Base-by-base conservation (phyloP, 2,797 vertebrate species). In the Threskiornis aethiopicus region DNA sequence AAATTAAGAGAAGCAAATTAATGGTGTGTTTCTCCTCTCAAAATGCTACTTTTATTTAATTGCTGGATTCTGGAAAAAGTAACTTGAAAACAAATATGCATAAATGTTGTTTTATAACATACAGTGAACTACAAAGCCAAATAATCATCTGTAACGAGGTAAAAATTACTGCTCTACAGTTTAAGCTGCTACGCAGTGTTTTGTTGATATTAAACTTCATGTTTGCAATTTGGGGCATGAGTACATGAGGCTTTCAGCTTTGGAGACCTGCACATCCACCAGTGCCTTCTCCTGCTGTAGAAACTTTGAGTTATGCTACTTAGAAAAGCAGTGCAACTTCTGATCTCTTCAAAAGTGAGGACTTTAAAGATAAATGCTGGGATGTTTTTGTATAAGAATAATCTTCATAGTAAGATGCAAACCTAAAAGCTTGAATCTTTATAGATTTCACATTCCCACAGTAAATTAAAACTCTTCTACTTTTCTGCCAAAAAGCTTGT, bases 401-500 rank as follows among this genome's bases (percentile, higher is more conserved):
- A 81, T n/a, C 5, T 16, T 69, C 26, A 13, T 62, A 47, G 18
- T 65, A n/a, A 66, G 16, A 44, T 41, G 33, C 33, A 80, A 87
- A 25, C 22, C 51, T 51, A 39, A 39, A 85, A 81, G 11, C 76
- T 58, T 75, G 57, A 72, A 80, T 70, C 17, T 26, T 76, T 47
- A 18, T 54, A 29, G 31, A 42, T 66, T 90, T 78, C 35, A 44
- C 5, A 2, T 94, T 97, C 77, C 51, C 57, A 28, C 25, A 44
- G 12, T 71, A 91, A 93, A 79, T 80, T 39, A 52, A 73, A 54
- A 29, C 49, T 61, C 12, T 64, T 84, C 35, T 75, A 20, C 33
- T 70, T 70, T 76, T 67, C n/a, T 93, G 31, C n/a, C 26, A 51
- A 80, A 90, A 83, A 85, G 58, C 39, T 59, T 84, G 17, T 78